Evolutionary conservation across 2,797 vertebrate genomes (phyloP).

Genomic region (Fratercula arctica): DNA sequence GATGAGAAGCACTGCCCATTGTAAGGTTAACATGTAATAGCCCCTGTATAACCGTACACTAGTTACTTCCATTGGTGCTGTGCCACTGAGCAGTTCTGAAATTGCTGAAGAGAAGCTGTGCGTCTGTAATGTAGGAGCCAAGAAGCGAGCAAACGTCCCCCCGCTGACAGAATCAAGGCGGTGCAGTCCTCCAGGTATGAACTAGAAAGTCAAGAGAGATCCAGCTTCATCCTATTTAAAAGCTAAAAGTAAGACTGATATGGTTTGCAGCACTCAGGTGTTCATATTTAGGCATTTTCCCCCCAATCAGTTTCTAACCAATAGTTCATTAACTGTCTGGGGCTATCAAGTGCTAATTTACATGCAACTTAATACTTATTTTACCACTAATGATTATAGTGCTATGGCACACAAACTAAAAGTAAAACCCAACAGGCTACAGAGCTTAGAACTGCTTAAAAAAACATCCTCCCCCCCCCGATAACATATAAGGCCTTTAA

Average conservation of each 20-base stretch:
- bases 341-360: background rate
- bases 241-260: background rate
- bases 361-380: background rate
- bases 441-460: background rate
- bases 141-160: background rate
- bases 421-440: background rate
- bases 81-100: background rate
- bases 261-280: background rate
- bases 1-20: background rate
- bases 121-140: background rate
- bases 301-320: background rate
- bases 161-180: background rate
- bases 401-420: background rate
- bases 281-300: background rate
- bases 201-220: background rate
- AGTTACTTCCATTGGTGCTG: background rate
- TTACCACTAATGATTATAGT: background rate
- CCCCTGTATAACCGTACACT: background rate
- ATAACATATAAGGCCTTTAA: background rate
- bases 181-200: background rate
- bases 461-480: fast-evolving
- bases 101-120: background rate
- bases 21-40: background rate
- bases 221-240: background rate
- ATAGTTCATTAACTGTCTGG: background rate